These are phyloP conservation scores for Reticulitermes speratus DNA, from an alignment of 1,140 invertebrate genomes.

Conservation along the genomic window DNA sequence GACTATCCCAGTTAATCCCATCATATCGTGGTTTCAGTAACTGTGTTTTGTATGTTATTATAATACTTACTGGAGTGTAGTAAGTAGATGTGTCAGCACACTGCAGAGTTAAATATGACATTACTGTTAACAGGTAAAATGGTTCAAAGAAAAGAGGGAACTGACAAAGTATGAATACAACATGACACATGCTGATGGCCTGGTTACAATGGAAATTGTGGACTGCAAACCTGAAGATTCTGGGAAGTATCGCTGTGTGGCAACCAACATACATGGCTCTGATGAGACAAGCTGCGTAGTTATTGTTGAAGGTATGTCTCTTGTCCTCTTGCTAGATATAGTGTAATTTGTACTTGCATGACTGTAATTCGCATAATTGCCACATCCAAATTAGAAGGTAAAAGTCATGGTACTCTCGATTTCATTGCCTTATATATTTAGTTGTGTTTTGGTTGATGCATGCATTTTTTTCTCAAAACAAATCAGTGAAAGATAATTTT, in stretches of 20 bases:
- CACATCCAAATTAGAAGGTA: neutral
- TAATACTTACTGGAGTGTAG: too few species aligned
- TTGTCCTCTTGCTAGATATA: conserved; percentile 1
- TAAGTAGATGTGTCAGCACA: too few species aligned
- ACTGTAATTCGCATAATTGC: neutral
- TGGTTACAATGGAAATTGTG: conserved; percentile 94
- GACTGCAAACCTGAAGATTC: conserved; percentile 93
- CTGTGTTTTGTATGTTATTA: too few species aligned
- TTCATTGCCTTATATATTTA: too few species aligned
- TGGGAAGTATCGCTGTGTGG: conserved; percentile 92
- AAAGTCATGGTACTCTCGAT: neutral
- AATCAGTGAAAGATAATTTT: too few species aligned
- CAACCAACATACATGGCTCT: conserved; percentile 86
- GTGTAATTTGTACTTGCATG: conserved; percentile 24
- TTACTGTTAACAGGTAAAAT: conserved; percentile 56
- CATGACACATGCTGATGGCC: conserved; percentile 87
- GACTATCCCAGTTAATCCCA: too few species aligned
- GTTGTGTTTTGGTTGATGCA: too few species aligned
- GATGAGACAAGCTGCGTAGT: conserved; percentile 95
- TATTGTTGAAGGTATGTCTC: conserved; percentile 88
- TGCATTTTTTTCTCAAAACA: too few species aligned
- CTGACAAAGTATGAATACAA: conserved; percentile 87
- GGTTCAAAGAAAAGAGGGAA: conserved; percentile 93
- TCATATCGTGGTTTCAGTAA: too few species aligned
- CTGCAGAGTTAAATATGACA: too few species aligned